Conservation (phyloP, 2,797 vertebrate species). For the Novumbra hubbsi region DNA sequence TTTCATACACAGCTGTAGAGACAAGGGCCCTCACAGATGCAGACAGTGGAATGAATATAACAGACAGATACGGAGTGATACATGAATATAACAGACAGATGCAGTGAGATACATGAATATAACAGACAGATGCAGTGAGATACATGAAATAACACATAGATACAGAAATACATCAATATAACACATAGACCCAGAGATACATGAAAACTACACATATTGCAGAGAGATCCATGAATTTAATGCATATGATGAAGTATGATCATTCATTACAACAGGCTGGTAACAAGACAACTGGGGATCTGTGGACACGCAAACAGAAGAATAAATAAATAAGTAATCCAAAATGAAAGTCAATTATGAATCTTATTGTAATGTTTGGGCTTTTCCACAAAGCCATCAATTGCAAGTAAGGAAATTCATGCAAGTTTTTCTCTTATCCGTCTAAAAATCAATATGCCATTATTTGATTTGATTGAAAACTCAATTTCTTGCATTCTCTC, state of each 20-base stretch:
- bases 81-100: neutral
- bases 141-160: conserved; percentile 16
- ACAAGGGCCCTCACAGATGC: conserved; percentile 50
- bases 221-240: neutral
- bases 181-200: neutral
- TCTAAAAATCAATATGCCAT: conserved; percentile 19
- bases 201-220: neutral
- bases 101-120: too few species aligned
- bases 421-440: conserved; percentile 23
- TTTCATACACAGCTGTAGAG: conserved; percentile 11
- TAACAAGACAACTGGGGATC: neutral
- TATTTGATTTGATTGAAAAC: conserved; percentile 8
- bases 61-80: neutral
- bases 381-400: conserved; percentile 32
- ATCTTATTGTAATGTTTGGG: conserved; percentile 28
- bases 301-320: neutral
- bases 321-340: neutral
- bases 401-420: conserved; percentile 32
- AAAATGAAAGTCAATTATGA: conserved; percentile 13
- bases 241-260: neutral
- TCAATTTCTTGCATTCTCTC: neutral
- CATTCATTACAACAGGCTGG: neutral
- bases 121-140: conserved; percentile 16
- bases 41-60: conserved; percentile 42
- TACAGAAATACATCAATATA: conserved; percentile 11